Percentiles rank a stretch among this genome's conserved stretches.
phyloP scores from a whole-genome alignment of 1,140 invertebrate genomes.

The Druon quercuslanigerum region DNA sequence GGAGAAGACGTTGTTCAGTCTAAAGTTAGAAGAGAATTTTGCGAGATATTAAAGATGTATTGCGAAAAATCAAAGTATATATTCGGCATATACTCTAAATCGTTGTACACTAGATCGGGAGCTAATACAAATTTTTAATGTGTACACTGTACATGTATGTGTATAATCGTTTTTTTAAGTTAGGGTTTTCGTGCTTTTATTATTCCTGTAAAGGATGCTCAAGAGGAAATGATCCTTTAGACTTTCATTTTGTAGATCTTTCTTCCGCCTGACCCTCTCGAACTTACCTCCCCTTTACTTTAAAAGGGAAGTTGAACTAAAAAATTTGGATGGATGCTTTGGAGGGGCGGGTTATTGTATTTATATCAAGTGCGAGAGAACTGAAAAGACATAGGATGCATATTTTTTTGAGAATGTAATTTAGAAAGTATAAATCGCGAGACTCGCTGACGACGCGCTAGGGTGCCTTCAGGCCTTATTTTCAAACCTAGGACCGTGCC shows the following conservation, averaged over 20 bases:
- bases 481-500: constrained; percentile 65
- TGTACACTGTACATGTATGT: constrained; percentile 46
- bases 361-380: neutral
- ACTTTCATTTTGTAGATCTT: constrained; percentile 31
- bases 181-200: constrained; percentile 58
- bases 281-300: constrained; percentile 6
- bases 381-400: constrained; percentile 20
- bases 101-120: constrained; percentile 18
- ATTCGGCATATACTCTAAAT: constrained; percentile 47
- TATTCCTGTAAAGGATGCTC: constrained; percentile 52
- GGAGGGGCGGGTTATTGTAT: constrained; percentile 32
- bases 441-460: constrained; percentile 43
- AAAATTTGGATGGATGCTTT: constrained; percentile 37
- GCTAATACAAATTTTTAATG: constrained; percentile 34
- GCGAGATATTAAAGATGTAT: constrained; percentile 25
- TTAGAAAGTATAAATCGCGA: constrained; percentile 36
- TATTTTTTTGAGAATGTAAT: constrained; percentile 45
- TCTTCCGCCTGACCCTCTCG: constrained; percentile 9
- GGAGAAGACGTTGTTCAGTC: constrained; percentile 24
- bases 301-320: too few species aligned
- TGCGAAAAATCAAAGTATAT: constrained; percentile 30
- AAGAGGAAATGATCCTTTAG: constrained; percentile 39
- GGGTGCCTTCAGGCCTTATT: constrained; percentile 70
- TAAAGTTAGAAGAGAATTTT: constrained; percentile 27
- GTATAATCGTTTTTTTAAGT: constrained; percentile 40